Evolutionary conservation across 2,888 invertebrate genomes (phyloP).

Genomic region (Mesoligia furuncula): DNA sequence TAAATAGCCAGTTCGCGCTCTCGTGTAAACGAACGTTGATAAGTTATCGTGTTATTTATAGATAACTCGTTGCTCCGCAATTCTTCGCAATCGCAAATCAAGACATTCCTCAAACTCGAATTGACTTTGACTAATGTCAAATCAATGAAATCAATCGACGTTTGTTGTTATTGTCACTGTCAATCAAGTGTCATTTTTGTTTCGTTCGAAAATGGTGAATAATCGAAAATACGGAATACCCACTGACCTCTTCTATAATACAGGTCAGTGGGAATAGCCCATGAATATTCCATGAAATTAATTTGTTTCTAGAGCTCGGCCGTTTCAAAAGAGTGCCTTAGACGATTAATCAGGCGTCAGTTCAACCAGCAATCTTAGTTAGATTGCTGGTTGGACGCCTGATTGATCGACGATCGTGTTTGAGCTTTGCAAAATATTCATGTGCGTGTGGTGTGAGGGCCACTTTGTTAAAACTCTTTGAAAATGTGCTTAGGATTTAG

Average conservation of each 20-base stretch:
- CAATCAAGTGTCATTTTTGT: background rate
- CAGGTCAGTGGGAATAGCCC: no score
- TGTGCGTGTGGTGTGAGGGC: no score
- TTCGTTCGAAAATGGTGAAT: constrained; percentile 40
- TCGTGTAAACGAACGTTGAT: constrained; percentile 69
- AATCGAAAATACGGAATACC: no score
- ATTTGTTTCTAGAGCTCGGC: background rate
- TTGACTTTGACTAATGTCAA: constrained; percentile 42
- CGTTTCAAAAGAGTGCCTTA: no score
- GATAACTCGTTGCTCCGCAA: constrained; percentile 58
- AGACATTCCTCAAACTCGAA: constrained; percentile 24
- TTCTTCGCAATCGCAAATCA: constrained; percentile 41
- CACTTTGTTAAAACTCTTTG: no score
- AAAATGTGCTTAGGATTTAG: no score
- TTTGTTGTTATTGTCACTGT: constrained; percentile 1
- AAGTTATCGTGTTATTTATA: constrained; percentile 70
- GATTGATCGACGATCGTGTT: no score
- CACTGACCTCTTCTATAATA: background rate
- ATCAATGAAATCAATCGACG: constrained; percentile 30
- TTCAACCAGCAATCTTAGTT: background rate
- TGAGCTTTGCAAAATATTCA: no score
- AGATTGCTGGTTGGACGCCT: no score
- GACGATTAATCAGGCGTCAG: background rate
- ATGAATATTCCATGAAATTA: constrained; percentile 4
- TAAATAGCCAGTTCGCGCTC: constrained; percentile 65